phyloP scores from a whole-genome alignment of 2,797 vertebrate genomes.

The Nyctibius grandis region DNA sequence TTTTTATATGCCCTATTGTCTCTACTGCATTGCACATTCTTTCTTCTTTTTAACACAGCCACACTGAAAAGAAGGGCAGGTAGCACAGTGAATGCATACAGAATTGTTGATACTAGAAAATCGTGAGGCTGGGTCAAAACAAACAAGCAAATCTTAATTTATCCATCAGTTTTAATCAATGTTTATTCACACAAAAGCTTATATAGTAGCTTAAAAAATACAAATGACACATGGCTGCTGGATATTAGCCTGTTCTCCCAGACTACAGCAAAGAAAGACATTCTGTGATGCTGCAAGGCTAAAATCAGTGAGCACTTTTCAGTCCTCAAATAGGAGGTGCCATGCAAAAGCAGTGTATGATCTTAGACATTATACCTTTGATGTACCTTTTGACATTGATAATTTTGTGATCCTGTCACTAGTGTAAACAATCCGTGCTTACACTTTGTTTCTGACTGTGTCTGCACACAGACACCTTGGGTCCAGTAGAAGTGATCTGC shows the following conservation, averaged over 20 bases:
- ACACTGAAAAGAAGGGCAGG: background rate
- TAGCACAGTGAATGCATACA: background rate
- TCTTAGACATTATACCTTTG: background rate
- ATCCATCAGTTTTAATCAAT: background rate
- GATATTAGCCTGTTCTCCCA: background rate
- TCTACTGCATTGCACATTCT: background rate
- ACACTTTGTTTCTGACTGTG: background rate
- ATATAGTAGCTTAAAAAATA: background rate
- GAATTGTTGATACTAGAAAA: background rate
- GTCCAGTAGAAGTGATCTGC: background rate
- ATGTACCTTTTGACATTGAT: background rate
- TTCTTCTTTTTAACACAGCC: background rate
- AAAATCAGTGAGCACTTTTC: background rate
- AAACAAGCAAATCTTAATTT: background rate
- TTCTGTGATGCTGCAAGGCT: background rate
- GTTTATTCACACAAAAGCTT: background rate
- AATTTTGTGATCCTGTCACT: background rate
- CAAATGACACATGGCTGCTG: background rate
- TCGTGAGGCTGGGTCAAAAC: background rate
- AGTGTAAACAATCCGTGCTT: background rate
- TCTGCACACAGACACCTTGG: background rate
- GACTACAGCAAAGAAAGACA: background rate
- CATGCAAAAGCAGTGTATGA: background rate
- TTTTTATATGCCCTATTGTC: background rate
- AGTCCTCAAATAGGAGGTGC: background rate